These are phyloP conservation scores for Clarias platycephalus DNA, from an alignment of 2,797 vertebrate species.

Conservation along the genomic window DNA sequence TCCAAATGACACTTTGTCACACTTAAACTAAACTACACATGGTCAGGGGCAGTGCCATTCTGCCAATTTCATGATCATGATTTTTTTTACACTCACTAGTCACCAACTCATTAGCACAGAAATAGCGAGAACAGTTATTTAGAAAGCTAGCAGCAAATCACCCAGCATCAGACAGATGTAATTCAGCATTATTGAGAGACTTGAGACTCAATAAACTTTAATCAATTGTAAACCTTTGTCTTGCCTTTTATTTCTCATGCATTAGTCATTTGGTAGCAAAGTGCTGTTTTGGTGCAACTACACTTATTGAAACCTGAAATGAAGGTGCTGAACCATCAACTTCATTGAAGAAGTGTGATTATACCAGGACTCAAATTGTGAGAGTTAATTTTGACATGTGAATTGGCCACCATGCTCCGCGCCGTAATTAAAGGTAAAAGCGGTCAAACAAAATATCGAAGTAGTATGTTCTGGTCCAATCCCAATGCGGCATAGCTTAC, in stretches of 20 bases:
- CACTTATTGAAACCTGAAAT: too few species aligned
- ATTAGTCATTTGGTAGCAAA: not conserved
- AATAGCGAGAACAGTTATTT: not conserved
- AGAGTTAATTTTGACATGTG: too few species aligned
- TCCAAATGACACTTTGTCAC: not conserved
- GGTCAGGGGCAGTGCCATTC: not conserved
- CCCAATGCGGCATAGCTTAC: too few species aligned
- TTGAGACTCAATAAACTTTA: slow-evolving; percentile 19
- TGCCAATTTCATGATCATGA: not conserved
- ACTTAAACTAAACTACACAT: not conserved
- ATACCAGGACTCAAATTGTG: too few species aligned
- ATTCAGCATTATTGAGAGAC: not conserved
- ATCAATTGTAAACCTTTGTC: not conserved
- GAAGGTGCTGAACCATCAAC: too few species aligned
- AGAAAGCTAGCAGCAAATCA: not conserved
- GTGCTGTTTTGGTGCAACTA: not conserved
- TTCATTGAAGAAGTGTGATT: too few species aligned
- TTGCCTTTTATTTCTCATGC: not conserved
- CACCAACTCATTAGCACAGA: not conserved
- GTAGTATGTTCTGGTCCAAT: too few species aligned
- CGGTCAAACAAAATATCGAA: too few species aligned
- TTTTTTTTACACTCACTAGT: not conserved
- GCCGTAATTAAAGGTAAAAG: too few species aligned
- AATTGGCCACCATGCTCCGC: too few species aligned
- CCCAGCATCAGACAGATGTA: not conserved